Percentiles rank a stretch among this genome's conserved stretches.
Conservation (phyloP, 2,797 vertebrate genomes). For the Enteromius anoplus region DNA sequence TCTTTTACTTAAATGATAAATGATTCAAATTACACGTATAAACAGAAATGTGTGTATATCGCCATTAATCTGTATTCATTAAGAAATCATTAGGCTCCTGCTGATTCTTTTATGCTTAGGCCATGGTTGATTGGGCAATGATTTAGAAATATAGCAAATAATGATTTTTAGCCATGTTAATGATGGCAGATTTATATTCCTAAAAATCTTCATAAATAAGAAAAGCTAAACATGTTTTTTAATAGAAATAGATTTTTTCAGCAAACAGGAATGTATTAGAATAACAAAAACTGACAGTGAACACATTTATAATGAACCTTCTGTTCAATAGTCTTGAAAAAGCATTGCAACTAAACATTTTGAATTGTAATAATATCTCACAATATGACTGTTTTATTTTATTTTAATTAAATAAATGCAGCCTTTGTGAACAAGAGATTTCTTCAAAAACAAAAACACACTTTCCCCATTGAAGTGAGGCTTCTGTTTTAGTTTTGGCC, state of each 20-base stretch:
- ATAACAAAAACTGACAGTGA: neutral
- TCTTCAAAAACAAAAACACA: neutral
- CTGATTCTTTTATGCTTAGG: slow-evolving; percentile 71
- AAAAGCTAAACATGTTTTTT: neutral
- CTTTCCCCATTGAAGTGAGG: neutral
- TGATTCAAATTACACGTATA: neutral
- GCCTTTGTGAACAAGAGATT: neutral
- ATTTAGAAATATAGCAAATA: slow-evolving; percentile 55
- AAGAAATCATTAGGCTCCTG: slow-evolving; percentile 59
- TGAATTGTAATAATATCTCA: neutral
- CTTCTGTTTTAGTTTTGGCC: neutral
- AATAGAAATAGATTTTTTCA: neutral
- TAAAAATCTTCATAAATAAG: neutral
- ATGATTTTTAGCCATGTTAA: slow-evolving; percentile 32
- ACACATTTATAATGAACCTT: neutral
- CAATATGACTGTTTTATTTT: neutral
- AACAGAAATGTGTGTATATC: neutral
- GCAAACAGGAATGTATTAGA: neutral
- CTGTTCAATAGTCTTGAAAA: neutral
- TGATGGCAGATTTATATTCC: neutral
- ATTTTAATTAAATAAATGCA: neutral
- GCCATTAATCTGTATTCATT: slow-evolving; percentile 37
- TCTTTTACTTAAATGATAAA: too few species aligned
- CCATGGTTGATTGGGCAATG: slow-evolving; percentile 70
- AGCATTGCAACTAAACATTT: neutral